Base-by-base conservation (phyloP, 1,140 invertebrate species). In the Aethina tumida region DNA sequence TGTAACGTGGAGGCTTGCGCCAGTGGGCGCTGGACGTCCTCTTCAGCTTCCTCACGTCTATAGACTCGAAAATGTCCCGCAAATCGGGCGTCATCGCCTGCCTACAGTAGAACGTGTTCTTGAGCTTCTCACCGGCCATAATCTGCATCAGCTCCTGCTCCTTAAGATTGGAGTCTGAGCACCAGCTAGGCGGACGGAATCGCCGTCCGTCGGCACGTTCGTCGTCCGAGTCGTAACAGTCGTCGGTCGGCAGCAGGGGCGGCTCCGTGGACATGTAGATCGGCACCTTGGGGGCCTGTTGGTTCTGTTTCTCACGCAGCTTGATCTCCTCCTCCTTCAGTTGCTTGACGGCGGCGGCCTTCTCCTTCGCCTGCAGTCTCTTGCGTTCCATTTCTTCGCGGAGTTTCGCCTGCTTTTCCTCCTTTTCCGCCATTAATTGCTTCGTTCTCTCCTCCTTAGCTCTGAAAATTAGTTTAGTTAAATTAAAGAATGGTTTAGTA, bases 21-120 rank as follows among this genome's bases (percentile, higher is more conserved):
- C 79, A 82, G 19, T 76, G 66, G 13, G 75, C 76, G 48, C 77
- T 80, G 1, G 80, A 84, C 21, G 78, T 80, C 17, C 79, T 67
- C 49, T 77, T 73, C 34, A 82, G 63, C 33, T 70, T 67, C 18
- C 58, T 64, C 28, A 70, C 69, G 51, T 77, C 73, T 45, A 82
- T 80, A 33, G 60, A 62, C 10, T 73, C 68, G 60, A 83, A 83
- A 16, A 84, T 67, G 43, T 72, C 68, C 22, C 65, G 60, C 24
- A 84, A 63, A 67, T 84, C 73, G 1, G 75, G 74, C 1, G 69
- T 73, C 44, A 73, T 74, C 32, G 68, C 68, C 27, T 68, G 67
- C n/a, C 72, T 65, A 18, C 67, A 69, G 58, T 81, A 82, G 40
- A 79, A 67, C 25, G 55, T 63, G 44, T 74, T 71, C 20, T 77